Conservation (phyloP, 2,113 vertebrate species). For the Camelus dromedarius region DNA sequence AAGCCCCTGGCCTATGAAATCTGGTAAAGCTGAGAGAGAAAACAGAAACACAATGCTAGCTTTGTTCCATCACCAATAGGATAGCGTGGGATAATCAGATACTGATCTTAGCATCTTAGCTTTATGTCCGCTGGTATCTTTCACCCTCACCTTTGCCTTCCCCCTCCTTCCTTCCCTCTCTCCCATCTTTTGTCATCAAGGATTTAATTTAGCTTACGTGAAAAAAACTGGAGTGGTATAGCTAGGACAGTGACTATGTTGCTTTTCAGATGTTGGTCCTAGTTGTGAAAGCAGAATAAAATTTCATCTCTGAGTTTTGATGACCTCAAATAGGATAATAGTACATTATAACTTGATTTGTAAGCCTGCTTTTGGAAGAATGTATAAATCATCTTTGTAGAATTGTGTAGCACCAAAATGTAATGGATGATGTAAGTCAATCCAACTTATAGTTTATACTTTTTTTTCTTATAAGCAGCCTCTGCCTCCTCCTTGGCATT, state of each 20-base stretch:
- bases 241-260: not conserved
- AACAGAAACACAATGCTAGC: not conserved
- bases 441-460: slow-evolving; percentile 25
- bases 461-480: not conserved
- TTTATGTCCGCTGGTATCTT: not conserved
- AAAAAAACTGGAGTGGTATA: not conserved
- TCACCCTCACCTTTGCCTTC: not conserved
- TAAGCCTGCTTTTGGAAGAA: slow-evolving; percentile 15
- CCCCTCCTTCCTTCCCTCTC: not conserved
- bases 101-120: not conserved
- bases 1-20: not conserved
- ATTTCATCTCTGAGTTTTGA: slow-evolving; percentile 61
- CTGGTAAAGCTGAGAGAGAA: not conserved
- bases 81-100: not conserved
- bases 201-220: slow-evolving; percentile 29
- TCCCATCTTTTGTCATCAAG: not conserved
- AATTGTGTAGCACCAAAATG: slow-evolving; percentile 1
- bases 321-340: slow-evolving; percentile 35
- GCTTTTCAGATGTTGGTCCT: slow-evolving; percentile 44
- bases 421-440: not conserved
- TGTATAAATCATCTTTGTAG: slow-evolving; percentile 21
- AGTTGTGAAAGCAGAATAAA: slow-evolving; percentile 33
- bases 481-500: not conserved
- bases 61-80: not conserved
- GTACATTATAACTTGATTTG: slow-evolving; percentile 39